Conservation (phyloP, 2,113 vertebrate genomes). For the Xiphophorus hellerii region DNA sequence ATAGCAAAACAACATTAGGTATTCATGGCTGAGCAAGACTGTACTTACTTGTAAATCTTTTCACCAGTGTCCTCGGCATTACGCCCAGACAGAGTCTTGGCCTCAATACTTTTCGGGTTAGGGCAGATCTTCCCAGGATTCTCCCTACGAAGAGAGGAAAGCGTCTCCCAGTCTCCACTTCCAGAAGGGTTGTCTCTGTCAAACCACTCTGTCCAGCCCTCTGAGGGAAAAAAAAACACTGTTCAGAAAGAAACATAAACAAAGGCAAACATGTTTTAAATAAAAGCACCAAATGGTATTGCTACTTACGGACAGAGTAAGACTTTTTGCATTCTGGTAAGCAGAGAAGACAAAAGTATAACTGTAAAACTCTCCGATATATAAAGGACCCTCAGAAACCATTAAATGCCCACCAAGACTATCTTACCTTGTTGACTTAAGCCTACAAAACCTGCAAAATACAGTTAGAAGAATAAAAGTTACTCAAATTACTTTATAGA, state of each 20-base stretch:
- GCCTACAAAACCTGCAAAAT: conserved; percentile 2
- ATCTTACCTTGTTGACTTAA: not conserved
- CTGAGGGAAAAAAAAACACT: not conserved
- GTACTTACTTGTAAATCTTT: conserved; percentile 28
- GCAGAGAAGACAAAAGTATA: not conserved
- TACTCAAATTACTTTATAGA: not conserved
- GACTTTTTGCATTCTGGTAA: not conserved
- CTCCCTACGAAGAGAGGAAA: not conserved
- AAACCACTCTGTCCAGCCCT: conserved; percentile 46
- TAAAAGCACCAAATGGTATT: not conserved
- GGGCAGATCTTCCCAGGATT: conserved; percentile 49
- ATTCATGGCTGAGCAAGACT: not conserved
- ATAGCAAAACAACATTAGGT: too few relatives aligned
- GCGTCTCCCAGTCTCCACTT: conserved; percentile 49
- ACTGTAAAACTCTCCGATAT: not conserved
- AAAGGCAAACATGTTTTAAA: too few relatives aligned
- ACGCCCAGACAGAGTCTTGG: conserved; percentile 15
- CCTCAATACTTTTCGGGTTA: conserved; percentile 28
- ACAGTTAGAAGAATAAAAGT: not conserved
- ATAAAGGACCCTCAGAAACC: too few relatives aligned
- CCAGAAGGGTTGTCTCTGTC: conserved; percentile 45
- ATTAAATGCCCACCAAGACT: too few relatives aligned
- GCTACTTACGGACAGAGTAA: not conserved
- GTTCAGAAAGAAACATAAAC: not conserved
- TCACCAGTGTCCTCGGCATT: conserved; percentile 27